Base-by-base conservation (phyloP, 2,797 vertebrate species). In the Dallia pectoralis region DNA sequence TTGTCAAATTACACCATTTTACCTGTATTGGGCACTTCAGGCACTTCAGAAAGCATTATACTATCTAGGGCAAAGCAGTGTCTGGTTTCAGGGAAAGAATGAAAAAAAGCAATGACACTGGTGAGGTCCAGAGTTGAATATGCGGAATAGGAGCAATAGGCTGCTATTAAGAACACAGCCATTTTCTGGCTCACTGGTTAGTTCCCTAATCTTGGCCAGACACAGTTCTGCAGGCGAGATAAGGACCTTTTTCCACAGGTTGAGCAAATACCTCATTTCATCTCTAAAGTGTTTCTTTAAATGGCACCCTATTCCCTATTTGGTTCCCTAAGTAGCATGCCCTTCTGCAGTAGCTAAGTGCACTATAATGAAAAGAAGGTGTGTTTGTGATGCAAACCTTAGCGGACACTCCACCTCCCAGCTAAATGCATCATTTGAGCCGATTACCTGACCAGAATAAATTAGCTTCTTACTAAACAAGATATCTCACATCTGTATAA, bases 171-270 rank as follows among this genome's bases (percentile, higher is more conserved):
- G 53, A 12, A 56, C 11, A 22, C 53, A 56, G 3, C 19, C 56
- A 15, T 72, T 64, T 66, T 66, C 32, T 66, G 64, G 19, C 65
- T 72, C 61, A 51, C 3, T 65, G 61, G 36, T 29, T 48, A 5
- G 61, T 51, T 59, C 18, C 36, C 30, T 16, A 36, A 72, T 53
- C 40, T 72, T 47, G n/a, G 25, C 29, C 47, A 72, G 71, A 51
- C 71, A 29, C 51, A n/a, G 68, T 32, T 48, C 27, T 14, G 47
- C 18, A 33, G 62, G 61, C 1, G 40, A 65, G 62, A 66, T 66
- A 72, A 72, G 71, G 71, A 49, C 61, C n/a, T 64, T 30, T 25
- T 47, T 72, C 59, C 29, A 72, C 61, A 64, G 47, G 65, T 44
- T 67, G 36, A n/a, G 65, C n/a, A 47, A 67, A 40, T 47, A 56